These are phyloP conservation scores for Microctenopoma lineatum DNA, from an alignment of 2,797 vertebrate species.

Conservation along the genomic window DNA sequence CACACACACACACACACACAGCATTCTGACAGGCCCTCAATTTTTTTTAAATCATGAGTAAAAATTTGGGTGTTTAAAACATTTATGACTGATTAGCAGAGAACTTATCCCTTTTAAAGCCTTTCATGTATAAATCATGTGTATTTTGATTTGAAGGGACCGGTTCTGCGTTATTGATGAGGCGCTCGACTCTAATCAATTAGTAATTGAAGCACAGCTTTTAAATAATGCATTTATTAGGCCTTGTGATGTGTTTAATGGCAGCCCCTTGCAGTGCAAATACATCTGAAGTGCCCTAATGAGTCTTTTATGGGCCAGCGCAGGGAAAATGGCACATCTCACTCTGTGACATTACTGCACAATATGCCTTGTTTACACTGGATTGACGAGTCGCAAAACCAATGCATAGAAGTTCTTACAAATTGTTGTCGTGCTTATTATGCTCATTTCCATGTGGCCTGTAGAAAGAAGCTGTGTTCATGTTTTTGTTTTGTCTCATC, in stretches of 20 bases:
- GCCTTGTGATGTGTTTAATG: slow-evolving; percentile 86
- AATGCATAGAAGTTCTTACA: slow-evolving; percentile 65
- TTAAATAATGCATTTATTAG: slow-evolving; percentile 88
- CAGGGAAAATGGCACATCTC: slow-evolving; percentile 78
- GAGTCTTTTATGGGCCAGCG: slow-evolving; percentile 82
- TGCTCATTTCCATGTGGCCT: slow-evolving; percentile 48
- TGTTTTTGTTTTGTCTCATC: slow-evolving; percentile 60
- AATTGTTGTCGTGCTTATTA: slow-evolving; percentile 70
- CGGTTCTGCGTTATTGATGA: slow-evolving; percentile 87
- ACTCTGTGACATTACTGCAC: slow-evolving; percentile 73
- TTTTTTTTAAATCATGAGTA: slow-evolving; percentile 51
- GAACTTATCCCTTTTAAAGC: slow-evolving; percentile 86
- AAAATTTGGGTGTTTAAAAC: slow-evolving; percentile 82
- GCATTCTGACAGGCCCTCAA: slow-evolving; percentile 68
- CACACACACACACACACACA: slow-evolving; percentile 17
- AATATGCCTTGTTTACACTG: slow-evolving; percentile 81
- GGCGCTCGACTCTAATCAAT: slow-evolving; percentile 86
- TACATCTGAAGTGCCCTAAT: slow-evolving; percentile 84
- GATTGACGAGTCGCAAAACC: slow-evolving; percentile 61
- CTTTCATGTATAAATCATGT: slow-evolving; percentile 88
- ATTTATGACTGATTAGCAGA: slow-evolving; percentile 86
- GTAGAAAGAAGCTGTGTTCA: slow-evolving; percentile 44
- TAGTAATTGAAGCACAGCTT: slow-evolving; percentile 86
- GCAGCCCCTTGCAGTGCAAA: slow-evolving; percentile 80
- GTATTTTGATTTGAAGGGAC: slow-evolving; percentile 87